Percentiles rank a stretch among this genome's conserved stretches.
phyloP scores from a whole-genome alignment of 2,113 vertebrate species.

The Heterochromis multidens region DNA sequence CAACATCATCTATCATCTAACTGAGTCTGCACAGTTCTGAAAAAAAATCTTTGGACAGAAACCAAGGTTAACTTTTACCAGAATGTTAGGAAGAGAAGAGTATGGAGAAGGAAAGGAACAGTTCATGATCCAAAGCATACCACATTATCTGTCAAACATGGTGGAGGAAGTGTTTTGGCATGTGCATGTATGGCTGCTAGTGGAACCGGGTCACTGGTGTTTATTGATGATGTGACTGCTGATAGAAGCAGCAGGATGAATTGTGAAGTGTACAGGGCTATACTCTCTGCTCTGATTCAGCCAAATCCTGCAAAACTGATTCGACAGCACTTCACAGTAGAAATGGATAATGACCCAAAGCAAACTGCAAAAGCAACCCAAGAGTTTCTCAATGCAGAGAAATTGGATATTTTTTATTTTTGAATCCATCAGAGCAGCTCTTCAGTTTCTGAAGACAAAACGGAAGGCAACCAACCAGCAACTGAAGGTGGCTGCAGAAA shows the following conservation, averaged over 20 bases:
- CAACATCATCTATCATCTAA: background rate
- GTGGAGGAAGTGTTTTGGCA: background rate
- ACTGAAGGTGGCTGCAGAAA: background rate
- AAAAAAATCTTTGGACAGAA: background rate
- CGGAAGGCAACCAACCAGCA: background rate
- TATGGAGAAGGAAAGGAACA: background rate
- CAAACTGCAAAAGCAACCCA: background rate
- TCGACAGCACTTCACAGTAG: background rate
- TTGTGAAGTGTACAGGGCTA: background rate
- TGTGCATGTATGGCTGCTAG: background rate
- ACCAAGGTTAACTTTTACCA: background rate
- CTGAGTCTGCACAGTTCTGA: background rate
- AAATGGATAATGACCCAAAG: background rate
- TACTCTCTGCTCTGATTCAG: background rate
- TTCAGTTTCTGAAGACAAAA: background rate
- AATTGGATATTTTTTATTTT: too few relatives aligned
- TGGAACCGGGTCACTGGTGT: background rate
- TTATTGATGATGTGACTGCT: background rate
- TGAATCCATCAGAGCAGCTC: background rate
- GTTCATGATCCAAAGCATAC: background rate
- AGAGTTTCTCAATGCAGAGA: background rate
- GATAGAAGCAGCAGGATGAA: background rate
- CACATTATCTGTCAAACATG: background rate
- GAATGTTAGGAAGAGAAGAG: background rate
- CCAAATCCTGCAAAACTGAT: background rate